Conservation (phyloP, 1,140 invertebrate species). For the Neuroterus valhalla region DNA sequence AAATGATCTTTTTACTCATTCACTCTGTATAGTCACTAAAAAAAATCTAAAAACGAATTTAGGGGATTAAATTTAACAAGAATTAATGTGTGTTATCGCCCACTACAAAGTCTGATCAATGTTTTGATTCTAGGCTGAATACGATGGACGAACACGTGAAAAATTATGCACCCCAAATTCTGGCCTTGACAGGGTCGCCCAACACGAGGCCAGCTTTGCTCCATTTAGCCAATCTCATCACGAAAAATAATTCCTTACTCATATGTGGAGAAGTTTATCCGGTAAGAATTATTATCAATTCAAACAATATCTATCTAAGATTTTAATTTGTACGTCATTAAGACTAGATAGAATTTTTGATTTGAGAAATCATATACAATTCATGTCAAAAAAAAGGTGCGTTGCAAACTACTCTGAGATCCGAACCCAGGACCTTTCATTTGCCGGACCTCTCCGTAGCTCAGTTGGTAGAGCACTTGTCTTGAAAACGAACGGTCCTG, state of each 20-base stretch:
- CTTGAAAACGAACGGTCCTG: no score
- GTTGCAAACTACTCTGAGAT: no score
- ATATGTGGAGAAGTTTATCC: constrained; percentile 91
- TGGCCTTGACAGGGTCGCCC: constrained; percentile 90
- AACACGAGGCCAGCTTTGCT: constrained; percentile 88
- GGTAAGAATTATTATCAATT: constrained; percentile 73
- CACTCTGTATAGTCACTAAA: no score
- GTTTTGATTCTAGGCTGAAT: constrained; percentile 80
- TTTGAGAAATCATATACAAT: no score
- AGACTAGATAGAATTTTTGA: constrained; percentile 4
- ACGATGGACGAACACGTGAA: constrained; percentile 95
- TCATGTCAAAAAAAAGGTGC: no score
- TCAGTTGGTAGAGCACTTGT: no score
- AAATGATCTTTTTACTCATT: no score
- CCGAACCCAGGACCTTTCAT: no score
- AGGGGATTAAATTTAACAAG: background rate
- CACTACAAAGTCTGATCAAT: background rate
- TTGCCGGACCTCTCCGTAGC: no score
- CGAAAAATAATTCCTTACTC: constrained; percentile 93
- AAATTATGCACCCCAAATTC: constrained; percentile 94
- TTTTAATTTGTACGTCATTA: no score
- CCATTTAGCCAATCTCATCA: constrained; percentile 93
- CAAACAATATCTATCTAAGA: background rate
- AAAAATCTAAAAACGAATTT: background rate
- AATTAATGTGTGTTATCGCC: background rate